These are phyloP conservation scores for Gasterosteus aculeatus DNA, from an alignment of 2,113 vertebrate genomes.

Conservation along the genomic window DNA sequence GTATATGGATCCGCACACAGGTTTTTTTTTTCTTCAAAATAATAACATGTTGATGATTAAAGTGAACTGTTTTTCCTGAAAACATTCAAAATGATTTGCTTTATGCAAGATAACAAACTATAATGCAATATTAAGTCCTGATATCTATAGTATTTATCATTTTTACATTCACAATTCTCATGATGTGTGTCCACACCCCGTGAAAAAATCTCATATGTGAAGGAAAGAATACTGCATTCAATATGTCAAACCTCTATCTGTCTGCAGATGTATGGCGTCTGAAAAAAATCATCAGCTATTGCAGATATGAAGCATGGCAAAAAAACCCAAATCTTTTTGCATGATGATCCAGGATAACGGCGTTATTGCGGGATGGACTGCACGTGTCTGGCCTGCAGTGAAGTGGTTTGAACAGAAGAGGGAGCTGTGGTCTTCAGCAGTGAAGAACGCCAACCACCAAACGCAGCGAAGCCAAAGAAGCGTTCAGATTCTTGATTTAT, in stretches of 20 bases:
- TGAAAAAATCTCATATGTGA: neutral
- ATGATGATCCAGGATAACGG: too few species aligned
- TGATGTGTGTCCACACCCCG: neutral
- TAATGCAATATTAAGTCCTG: neutral
- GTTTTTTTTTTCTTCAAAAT: neutral
- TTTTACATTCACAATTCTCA: neutral
- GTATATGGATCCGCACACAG: neutral
- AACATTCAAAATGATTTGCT: neutral
- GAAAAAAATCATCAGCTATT: neutral
- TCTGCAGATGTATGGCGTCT: neutral
- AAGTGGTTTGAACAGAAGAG: conserved; percentile 8
- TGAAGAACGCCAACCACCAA: neutral
- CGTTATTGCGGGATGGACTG: too few species aligned
- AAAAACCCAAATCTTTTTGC: neutral
- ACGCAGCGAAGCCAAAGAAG: neutral
- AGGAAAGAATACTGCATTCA: neutral
- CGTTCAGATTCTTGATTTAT: neutral
- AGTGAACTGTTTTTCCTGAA: neutral
- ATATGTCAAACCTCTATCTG: neutral
- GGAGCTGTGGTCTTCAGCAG: conserved; percentile 13
- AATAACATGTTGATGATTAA: neutral
- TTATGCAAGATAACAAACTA: neutral
- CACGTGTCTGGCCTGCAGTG: conserved; percentile 2
- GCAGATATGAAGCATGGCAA: neutral
- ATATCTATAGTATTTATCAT: neutral